Base-by-base conservation (phyloP, 1,140 invertebrate species). In the Drosophila trapezifrons region DNA sequence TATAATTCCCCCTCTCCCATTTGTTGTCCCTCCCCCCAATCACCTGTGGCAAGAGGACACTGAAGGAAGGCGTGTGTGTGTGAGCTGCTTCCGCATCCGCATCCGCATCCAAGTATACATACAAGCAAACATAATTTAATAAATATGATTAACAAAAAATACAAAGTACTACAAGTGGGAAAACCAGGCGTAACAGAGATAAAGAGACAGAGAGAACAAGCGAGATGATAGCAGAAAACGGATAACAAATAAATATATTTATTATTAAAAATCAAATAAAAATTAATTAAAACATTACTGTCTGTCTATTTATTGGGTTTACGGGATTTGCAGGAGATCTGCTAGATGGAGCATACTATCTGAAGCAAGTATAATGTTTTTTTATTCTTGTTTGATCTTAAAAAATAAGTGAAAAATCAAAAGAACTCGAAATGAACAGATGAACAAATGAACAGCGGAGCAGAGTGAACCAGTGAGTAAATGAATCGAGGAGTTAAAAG, bases 221-320 rank as follows among this genome's bases (percentile, higher is more conserved):
- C 42, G 17, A 65, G 29, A 70, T 40, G 64, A 73, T 59, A 75
- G 55, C 67, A 69, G 32, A 75, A 65, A 78, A 78, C 13, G 71
- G 59, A 64, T 67, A 82, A 72, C 64, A 79, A 79, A 82, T 82
- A 67, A 87, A 86, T 87, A 86, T 86, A 86, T 86, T 86, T 86
- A 86, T 76, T 86, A 86, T 86, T 86, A 78, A 87, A 86, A 82
- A 79, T 86, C 82, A 79, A 86, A 86, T 83, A 86, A 79, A 78
- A 76, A 86, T 86, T 87, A 77, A 87, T 83, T 83, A 70, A 76
- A 86, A 87, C 80, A 70, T 69, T 83, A 86, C n/a, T 83, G 79
- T 47, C 0, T 7, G n/a, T n/a, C n/a, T n/a, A n/a, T n/a, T n/a
- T n/a, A n/a, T n/a, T n/a, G 17, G 38, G 9, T 5, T 37, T 4